Percentiles rank a stretch among this genome's conserved stretches.
Conservation (phyloP, 2,113 vertebrate genomes). For the Halichoeres trimaculatus region DNA sequence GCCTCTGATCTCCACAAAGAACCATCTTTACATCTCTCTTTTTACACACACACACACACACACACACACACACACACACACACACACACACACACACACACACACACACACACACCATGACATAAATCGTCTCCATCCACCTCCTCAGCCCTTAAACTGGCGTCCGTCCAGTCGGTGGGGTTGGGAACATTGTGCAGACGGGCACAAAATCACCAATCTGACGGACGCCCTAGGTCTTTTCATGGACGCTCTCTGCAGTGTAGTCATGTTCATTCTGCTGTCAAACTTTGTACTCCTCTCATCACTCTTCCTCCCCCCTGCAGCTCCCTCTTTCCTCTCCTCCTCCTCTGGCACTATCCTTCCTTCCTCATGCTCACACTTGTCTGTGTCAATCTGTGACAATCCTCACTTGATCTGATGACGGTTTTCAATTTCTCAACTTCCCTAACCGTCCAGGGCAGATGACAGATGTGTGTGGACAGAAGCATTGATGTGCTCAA, state of each 20-base stretch:
- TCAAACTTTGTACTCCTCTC: slow-evolving; percentile 63
- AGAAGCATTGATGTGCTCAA: slow-evolving; percentile 5
- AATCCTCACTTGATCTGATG: background rate
- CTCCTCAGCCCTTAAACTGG: slow-evolving; percentile 29
- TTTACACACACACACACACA: background rate
- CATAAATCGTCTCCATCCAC: slow-evolving; percentile 41
- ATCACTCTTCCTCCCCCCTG: slow-evolving; percentile 61
- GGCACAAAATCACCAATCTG: slow-evolving; percentile 64
- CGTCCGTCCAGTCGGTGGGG: slow-evolving; percentile 54
- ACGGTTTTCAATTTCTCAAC: slow-evolving; percentile 1
- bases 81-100: background rate
- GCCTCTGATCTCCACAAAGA: slow-evolving; percentile 68
- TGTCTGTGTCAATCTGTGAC: slow-evolving; percentile 6
- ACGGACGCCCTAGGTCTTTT: slow-evolving; percentile 62
- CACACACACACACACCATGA: slow-evolving; percentile 9
- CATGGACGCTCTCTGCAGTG: slow-evolving; percentile 53
- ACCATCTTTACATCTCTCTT: slow-evolving; percentile 36
- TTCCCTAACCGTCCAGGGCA: background rate
- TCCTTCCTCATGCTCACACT: slow-evolving; percentile 4
- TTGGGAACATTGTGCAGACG: slow-evolving; percentile 61
- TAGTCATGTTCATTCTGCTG: slow-evolving; percentile 62
- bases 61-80: background rate
- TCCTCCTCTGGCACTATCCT: background rate
- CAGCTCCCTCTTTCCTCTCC: slow-evolving; percentile 18
- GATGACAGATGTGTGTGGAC: background rate